phyloP scores from a whole-genome alignment of 2,113 vertebrate species.

The Nerophis lumbriciformis region DNA sequence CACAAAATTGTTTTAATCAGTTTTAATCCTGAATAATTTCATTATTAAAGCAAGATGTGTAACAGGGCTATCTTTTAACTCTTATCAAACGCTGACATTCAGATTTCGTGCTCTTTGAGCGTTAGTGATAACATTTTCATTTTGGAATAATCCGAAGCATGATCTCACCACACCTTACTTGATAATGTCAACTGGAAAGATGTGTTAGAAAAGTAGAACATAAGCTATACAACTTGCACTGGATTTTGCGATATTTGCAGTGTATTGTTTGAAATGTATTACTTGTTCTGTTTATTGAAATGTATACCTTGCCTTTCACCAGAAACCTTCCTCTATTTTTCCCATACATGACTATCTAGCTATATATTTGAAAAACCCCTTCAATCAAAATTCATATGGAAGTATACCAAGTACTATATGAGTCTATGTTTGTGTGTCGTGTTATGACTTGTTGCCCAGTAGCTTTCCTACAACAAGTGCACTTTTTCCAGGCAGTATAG shows the following conservation, averaged over 20 bases:
- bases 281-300: conserved; percentile 30
- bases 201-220: conserved; percentile 29
- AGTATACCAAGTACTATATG: conserved; percentile 27
- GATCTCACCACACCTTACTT: conserved; percentile 11
- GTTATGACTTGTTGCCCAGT: conserved; percentile 51
- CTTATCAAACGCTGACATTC: conserved; percentile 30
- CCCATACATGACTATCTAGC: conserved; percentile 9
- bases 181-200: conserved; percentile 30
- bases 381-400: conserved; percentile 33
- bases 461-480: conserved; percentile 71
- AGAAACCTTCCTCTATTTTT: conserved; percentile 24
- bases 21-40: conserved; percentile 16
- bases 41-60: conserved; percentile 11
- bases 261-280: conserved; percentile 31
- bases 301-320: conserved; percentile 48
- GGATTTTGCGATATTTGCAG: conserved; percentile 16
- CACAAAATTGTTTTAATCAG: conserved; percentile 14
- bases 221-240: conserved; percentile 22
- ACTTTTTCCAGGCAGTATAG: conserved; percentile 65
- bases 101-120: conserved; percentile 34
- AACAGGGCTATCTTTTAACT: conserved; percentile 21
- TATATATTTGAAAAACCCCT: conserved; percentile 25
- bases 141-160: conserved; percentile 9
- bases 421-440: conserved; percentile 35
- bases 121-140: conserved; percentile 12